A percentile compares a stretch with the other conserved stretches of the same genome.
phyloP scores from a whole-genome alignment of 2,797 vertebrate species.

The Xerus rutilus region DNA sequence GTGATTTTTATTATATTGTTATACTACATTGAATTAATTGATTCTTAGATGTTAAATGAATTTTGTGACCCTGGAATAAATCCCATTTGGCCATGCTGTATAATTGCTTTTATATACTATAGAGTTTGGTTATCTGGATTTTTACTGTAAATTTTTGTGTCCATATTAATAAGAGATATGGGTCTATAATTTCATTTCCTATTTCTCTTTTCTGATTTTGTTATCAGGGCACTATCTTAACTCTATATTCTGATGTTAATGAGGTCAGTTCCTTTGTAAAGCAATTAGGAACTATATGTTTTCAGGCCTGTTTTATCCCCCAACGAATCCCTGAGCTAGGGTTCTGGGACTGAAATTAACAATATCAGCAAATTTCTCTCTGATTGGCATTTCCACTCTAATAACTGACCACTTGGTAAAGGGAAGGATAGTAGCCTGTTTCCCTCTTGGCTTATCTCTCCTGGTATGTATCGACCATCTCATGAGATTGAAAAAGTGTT shows the following conservation, averaged over 20 bases:
- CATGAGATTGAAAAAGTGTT: neutral
- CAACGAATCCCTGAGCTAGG: neutral
- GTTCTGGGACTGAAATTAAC: neutral
- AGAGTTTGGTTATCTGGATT: neutral
- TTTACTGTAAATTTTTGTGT: neutral
- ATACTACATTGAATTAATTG: neutral
- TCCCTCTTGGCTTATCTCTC: neutral
- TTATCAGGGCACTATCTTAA: neutral
- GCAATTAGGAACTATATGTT: neutral
- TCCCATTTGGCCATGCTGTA: neutral
- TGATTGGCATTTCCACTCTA: neutral
- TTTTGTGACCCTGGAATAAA: neutral
- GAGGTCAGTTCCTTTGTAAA: neutral
- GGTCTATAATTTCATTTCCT: too few relatives aligned
- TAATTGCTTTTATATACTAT: neutral
- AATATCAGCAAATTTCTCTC: neutral
- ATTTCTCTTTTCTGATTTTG: neutral
- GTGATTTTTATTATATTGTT: neutral
- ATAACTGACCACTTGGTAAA: neutral
- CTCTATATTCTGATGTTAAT: neutral
- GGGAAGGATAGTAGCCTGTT: neutral
- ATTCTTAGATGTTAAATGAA: neutral
- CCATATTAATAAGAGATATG: too few relatives aligned
- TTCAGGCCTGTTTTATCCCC: neutral
- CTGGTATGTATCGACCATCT: neutral